Evolutionary conservation across 2,113 vertebrate species (phyloP), one percentile per base, ranked within the genome.

Genomic region (Gadus chalcogrammus): DNA sequence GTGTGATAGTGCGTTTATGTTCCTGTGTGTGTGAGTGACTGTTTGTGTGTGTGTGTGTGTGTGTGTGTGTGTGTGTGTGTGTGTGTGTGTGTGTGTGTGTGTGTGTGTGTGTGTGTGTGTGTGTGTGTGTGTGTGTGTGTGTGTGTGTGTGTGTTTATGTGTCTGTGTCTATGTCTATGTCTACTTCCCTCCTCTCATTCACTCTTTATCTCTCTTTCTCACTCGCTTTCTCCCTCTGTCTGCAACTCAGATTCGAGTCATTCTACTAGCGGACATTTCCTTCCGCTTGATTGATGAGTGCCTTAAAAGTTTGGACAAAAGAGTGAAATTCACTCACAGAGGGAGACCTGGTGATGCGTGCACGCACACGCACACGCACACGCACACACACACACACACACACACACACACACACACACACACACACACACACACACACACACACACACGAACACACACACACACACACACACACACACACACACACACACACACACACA

Each of bases 221-320:
- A 9, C 18, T 61, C 60, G 1, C 18, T 22, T 20, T 61, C 12
- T 61, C 18, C 24, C 18, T 18, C 17, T 20, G 20, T 58, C 15
- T 58, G 15, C 15, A 58, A 58, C 55, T 17, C 61, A 75, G 82
- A 84, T 78, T 80, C 73, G 67, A 79, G 67, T 82, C 71, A 78
- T 73, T 79, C 75, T 72, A 65, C 71, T 71, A 88, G 75, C 68
- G 87, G 68, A 82, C 81, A 83, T 93, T 93, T 93, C 87, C 81
- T 88, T 77, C 77, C 22, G 67, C 81, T 18, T 86, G 80, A 89
- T 67, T 86, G 88, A 89, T 61, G 3, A 62, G 68, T 79, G 84
- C 82, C 79, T 79, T 87, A 87, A 84, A 89, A 90, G 48, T 83
- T 86, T 79, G 64, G 68, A 79, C 64, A 85, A 70, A 75, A 73